Conservation (phyloP, 2,888 invertebrate species). For the Nineta flava region DNA sequence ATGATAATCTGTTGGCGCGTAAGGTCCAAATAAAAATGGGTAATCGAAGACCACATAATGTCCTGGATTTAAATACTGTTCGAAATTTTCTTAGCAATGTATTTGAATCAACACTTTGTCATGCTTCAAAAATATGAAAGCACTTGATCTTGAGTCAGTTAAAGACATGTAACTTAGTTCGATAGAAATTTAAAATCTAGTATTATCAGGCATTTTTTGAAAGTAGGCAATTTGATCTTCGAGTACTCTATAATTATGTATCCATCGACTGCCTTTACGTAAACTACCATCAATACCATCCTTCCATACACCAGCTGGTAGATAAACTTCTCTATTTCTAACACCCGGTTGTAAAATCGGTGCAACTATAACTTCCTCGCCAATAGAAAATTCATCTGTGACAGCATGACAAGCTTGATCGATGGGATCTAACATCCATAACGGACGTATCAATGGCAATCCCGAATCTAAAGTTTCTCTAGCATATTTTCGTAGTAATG, state of each 20-base stretch:
- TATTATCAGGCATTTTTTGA: slow-evolving; percentile 69
- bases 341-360: slow-evolving; percentile 60
- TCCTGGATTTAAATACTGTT: too few species aligned
- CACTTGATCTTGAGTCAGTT: too few species aligned
- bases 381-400: slow-evolving; percentile 76
- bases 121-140: too few species aligned
- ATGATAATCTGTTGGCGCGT: too few species aligned
- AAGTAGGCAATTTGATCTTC: slow-evolving; percentile 70
- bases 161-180: too few species aligned
- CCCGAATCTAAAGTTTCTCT: slow-evolving; percentile 68
- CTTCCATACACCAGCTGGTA: slow-evolving; percentile 85
- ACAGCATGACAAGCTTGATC: slow-evolving; percentile 63
- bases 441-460: slow-evolving; percentile 66
- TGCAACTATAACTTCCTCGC: slow-evolving; percentile 80
- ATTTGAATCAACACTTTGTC: too few species aligned
- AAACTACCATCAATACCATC: slow-evolving; percentile 78
- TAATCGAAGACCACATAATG: too few species aligned
- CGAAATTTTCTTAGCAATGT: too few species aligned
- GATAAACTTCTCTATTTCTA: slow-evolving; percentile 65
- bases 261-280: slow-evolving; percentile 79
- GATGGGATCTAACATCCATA: slow-evolving; percentile 77
- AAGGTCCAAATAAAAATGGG: too few species aligned
- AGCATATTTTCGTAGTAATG: slow-evolving; percentile 58
- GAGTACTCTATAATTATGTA: slow-evolving; percentile 72
- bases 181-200: slow-evolving; percentile 41